phyloP scores from a whole-genome alignment of 2,797 vertebrate genomes.

The Mionectes olivaceus region DNA sequence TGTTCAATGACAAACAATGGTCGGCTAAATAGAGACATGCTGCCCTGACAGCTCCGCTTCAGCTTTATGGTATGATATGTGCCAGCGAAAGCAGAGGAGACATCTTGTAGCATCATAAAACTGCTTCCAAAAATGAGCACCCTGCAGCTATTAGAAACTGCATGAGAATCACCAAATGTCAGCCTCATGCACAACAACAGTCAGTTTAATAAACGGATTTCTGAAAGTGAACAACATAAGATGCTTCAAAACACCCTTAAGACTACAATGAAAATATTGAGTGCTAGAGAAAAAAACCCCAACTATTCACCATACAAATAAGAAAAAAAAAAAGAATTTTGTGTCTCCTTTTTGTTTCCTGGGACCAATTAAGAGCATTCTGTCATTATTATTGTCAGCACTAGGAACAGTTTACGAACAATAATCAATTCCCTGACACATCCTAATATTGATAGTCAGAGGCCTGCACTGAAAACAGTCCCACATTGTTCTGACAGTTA shows the following conservation, averaged over 20 bases:
- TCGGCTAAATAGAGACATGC: conserved; percentile 57
- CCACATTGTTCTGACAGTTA: background rate
- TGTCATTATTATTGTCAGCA: conserved; percentile 22
- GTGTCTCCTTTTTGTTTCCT: background rate
- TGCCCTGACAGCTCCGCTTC: conserved; percentile 51
- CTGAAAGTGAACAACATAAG: background rate
- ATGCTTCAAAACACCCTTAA: conserved; percentile 21
- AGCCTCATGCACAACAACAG: conserved; percentile 5
- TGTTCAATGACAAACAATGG: conserved; percentile 62
- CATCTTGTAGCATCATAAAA: conserved; percentile 31
- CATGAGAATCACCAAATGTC: conserved; percentile 50
- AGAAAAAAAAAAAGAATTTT: background rate
- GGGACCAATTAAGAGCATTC: conserved; percentile 31
- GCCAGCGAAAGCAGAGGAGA: conserved; percentile 53
- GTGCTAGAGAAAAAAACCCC: background rate
- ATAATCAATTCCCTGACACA: conserved; percentile 30
- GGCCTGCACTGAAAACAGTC: background rate
- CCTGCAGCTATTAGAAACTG: conserved; percentile 61
- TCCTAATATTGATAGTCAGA: background rate
- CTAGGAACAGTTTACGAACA: background rate
- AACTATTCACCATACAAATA: background rate
- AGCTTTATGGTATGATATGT: conserved; percentile 10
- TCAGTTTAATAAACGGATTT: conserved; percentile 34
- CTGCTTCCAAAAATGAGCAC: conserved; percentile 58
- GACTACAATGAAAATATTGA: conserved; percentile 5